Conservation (phyloP, 1,140 invertebrate species). For the Drosophila watanabei region DNA sequence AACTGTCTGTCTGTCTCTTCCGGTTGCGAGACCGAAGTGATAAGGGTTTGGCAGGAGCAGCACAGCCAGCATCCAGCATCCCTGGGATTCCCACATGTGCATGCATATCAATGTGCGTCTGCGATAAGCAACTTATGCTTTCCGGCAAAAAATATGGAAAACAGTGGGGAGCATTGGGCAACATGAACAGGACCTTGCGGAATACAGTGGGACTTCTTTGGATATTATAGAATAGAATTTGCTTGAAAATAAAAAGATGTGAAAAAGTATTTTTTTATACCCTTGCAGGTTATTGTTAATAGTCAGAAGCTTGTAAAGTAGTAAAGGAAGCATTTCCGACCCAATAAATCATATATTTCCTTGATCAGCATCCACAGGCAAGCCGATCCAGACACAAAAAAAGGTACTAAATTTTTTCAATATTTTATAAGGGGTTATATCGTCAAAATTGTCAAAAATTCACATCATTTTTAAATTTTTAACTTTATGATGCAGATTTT, state of each 20-base stretch:
- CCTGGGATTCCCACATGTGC: constrained; percentile 50
- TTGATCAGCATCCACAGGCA: not conserved
- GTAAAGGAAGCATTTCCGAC: not conserved
- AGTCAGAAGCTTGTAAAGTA: not conserved
- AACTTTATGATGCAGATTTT: not conserved
- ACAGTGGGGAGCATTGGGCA: not conserved
- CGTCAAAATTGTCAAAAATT: not conserved
- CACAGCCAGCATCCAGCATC: too few species aligned
- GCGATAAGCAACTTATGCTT: constrained; percentile 50
- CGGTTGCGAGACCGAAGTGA: too few species aligned
- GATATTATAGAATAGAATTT: too few species aligned
- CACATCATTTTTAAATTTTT: not conserved
- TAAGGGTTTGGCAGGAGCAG: too few species aligned
- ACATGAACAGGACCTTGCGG: constrained; percentile 1
- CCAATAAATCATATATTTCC: not conserved
- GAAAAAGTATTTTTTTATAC: too few species aligned
- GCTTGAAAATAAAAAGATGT: too few species aligned
- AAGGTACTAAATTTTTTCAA: not conserved
- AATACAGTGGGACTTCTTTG: constrained; percentile 13
- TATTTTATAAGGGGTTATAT: not conserved
- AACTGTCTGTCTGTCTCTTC: too few species aligned
- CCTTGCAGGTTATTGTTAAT: not conserved
- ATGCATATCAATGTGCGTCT: constrained; percentile 64
- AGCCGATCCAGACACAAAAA: not conserved
- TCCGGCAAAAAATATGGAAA: constrained; percentile 20